These are phyloP conservation scores for Pollenia amentaria DNA, from an alignment of 2,888 invertebrate species.

Conservation along the genomic window DNA sequence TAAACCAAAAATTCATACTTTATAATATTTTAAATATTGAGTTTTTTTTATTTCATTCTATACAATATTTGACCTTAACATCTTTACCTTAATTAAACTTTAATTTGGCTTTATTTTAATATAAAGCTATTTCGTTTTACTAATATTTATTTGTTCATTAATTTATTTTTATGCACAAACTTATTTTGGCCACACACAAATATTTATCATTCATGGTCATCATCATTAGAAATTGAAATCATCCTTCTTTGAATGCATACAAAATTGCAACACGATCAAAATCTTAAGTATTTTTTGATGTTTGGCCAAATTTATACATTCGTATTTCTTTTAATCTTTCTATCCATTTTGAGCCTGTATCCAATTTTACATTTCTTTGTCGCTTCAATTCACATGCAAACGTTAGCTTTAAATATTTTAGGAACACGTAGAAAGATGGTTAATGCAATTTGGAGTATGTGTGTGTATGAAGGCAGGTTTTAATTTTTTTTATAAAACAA, in stretches of 20 bases:
- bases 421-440: conserved; percentile 17
- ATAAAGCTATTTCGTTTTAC: background rate
- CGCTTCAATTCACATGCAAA: conserved; percentile 51
- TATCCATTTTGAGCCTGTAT: conserved; percentile 4
- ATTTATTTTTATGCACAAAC: background rate
- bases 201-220: conserved; percentile 66
- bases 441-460: conserved; percentile 30
- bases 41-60: background rate
- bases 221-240: conserved; percentile 74
- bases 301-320: conserved; percentile 32
- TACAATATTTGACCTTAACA: background rate
- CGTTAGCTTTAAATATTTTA: conserved; percentile 32
- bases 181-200: conserved; percentile 55
- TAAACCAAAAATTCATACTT: background rate
- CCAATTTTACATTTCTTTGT: conserved; percentile 16
- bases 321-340: conserved; percentile 33
- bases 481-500: background rate
- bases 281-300: conserved; percentile 74
- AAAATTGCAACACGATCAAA: conserved; percentile 43
- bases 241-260: conserved; percentile 32
- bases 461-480: background rate
- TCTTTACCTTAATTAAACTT: background rate
- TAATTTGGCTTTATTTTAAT: background rate
- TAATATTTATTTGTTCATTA: background rate
- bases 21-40: background rate